Evolutionary conservation across 2,797 vertebrate species (phyloP).

Genomic region (Pyrocephalus nanus): DNA sequence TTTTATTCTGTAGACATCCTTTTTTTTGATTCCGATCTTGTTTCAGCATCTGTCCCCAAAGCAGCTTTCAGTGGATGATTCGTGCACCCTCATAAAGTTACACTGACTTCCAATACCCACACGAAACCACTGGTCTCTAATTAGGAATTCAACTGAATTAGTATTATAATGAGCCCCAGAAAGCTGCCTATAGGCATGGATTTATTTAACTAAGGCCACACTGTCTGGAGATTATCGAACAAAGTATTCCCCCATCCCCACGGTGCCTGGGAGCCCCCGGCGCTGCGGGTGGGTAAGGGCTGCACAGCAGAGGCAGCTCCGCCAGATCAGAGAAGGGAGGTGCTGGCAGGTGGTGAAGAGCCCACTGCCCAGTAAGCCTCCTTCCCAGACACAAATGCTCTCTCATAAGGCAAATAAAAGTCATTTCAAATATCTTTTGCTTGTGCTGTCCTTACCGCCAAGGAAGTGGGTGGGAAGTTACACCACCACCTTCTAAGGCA

Average conservation of each 20-base stretch:
- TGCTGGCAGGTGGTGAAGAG: not conserved
- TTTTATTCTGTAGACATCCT: not conserved
- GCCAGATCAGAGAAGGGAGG: fast-evolving
- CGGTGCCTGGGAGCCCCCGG: fast-evolving
- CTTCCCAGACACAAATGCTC: fast-evolving
- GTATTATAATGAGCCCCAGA: conserved; percentile 37
- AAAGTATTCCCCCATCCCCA: not conserved
- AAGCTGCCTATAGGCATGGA: conserved; percentile 40
- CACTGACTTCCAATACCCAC: not conserved
- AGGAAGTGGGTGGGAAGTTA: not conserved
- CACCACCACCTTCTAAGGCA: not conserved
- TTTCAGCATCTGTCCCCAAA: not conserved
- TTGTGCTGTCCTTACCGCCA: not conserved
- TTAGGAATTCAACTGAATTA: conserved; percentile 45
- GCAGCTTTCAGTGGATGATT: not conserved
- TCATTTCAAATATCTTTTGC: not conserved
- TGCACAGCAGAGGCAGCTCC: not conserved
- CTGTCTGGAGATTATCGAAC: not conserved
- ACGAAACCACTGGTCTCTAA: not conserved
- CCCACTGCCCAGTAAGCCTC: not conserved
- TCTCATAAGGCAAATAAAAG: not conserved
- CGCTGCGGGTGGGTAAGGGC: fast-evolving
- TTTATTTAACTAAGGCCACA: conserved; percentile 34
- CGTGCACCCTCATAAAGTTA: not conserved
- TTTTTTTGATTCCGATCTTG: not conserved